phyloP scores from a whole-genome alignment of 1,140 invertebrate species.

The Magallana gigas region DNA sequence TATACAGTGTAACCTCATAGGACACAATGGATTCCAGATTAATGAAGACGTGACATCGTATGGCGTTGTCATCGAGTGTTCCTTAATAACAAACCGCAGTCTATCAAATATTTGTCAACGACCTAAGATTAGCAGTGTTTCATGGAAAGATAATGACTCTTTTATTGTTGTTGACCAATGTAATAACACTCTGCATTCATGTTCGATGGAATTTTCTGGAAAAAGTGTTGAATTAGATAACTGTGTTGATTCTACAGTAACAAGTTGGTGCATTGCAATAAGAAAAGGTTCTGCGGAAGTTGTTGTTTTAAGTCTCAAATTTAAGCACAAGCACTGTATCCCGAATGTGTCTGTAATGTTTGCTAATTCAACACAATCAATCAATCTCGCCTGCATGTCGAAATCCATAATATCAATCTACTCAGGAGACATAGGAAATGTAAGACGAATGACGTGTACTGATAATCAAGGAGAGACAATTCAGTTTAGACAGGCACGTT shows the following conservation, averaged over 20 bases:
- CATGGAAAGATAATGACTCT: neutral
- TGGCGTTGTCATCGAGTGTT: neutral
- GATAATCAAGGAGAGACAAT: neutral
- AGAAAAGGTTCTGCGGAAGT: neutral
- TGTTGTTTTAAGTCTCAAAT: neutral
- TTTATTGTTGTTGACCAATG: slow-evolving; percentile 13
- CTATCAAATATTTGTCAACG: neutral
- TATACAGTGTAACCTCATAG: neutral
- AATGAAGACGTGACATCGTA: too few relatives aligned
- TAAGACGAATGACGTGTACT: neutral
- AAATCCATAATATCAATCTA: too few relatives aligned
- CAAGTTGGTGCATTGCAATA: neutral
- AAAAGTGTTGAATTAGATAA: neutral
- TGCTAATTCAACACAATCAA: neutral
- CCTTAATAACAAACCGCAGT: neutral
- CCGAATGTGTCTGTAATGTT: neutral
- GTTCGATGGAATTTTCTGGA: neutral
- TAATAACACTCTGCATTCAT: neutral
- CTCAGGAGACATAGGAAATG: too few relatives aligned
- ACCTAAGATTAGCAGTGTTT: neutral
- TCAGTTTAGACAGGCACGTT: neutral
- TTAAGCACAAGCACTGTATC: neutral
- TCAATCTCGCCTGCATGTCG: neutral
- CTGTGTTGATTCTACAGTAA: neutral
- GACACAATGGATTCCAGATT: too few relatives aligned